Conservation (phyloP, 2,888 invertebrate genomes). For the Thecocarcelia acutangulata region DNA sequence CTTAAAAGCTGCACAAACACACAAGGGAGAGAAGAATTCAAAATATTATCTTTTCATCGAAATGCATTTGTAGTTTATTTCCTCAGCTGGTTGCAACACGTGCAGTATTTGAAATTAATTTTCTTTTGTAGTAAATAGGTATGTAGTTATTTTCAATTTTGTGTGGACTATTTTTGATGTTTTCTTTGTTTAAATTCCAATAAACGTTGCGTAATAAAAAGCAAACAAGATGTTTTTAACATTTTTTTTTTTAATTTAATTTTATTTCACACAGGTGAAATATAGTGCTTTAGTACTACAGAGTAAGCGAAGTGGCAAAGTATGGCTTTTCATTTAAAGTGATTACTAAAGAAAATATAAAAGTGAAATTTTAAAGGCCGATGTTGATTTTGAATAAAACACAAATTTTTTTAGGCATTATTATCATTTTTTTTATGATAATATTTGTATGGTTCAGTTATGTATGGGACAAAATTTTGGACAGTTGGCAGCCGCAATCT, state of each 20-base stretch:
- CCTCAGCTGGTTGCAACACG: constrained; percentile 22
- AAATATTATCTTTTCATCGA: constrained; percentile 19
- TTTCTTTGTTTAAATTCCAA: constrained; percentile 50
- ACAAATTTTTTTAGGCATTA: no score
- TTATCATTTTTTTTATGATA: no score
- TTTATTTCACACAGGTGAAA: neutral
- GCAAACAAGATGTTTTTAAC: neutral
- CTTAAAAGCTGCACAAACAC: neutral
- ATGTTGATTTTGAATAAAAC: no score
- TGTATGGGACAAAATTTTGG: no score
- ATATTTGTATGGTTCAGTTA: no score
- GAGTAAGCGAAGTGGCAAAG: neutral
- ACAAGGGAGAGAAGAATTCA: neutral
- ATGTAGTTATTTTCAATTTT: constrained; percentile 16
- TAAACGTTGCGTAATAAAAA: constrained; percentile 51
- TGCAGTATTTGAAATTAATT: constrained; percentile 38
- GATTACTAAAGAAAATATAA: neutral
- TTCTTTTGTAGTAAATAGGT: neutral
- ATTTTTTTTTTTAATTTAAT: neutral
- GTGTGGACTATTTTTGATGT: neutral
- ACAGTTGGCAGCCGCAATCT: no score
- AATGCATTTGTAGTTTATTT: neutral
- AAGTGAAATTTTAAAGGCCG: neutral
- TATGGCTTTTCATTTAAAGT: no score
- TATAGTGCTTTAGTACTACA: neutral